Evolutionary conservation across 2,888 invertebrate species (phyloP), one percentile per base, ranked within the genome.

Genomic region (Aphelenchoides bicaudatus): DNA sequence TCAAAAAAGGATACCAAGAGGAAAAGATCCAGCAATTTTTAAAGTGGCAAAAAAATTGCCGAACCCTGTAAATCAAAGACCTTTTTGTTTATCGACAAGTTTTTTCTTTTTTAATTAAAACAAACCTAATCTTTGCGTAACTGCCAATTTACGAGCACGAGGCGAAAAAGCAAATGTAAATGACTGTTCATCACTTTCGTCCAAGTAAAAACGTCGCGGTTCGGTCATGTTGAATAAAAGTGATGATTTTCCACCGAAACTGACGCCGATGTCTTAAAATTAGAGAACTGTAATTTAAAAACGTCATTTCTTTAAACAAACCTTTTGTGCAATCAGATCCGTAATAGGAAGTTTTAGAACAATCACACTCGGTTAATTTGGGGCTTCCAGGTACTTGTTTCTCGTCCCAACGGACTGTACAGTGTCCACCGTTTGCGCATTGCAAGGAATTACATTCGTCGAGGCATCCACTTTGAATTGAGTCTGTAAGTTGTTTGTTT

Each of bases 371-470:
- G 1, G 70, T 70, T 38, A 61, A 57, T 13, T 38, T 50, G 19
- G 56, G 59, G n/a, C 62, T 53, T 21, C 31, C 25, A 28, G 70
- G 70, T 43, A 68, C 68, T 43, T 61, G 65, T 54, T 71, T 68
- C 29, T 47, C 25, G 13, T 57, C 62, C 75, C 74, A 75, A n/a
- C 60, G 66, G 13, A 72, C 69, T 1, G 70, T 61, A 39, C 75
- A 75, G 50, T 74, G 74, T 1, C 75, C 75, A 2, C 73, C 71
- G 50, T 75, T 72, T 6, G 63, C 30, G 58, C 75, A 75, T n/a
- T 59, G 25, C 27, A 74, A 38, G 6, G 62, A 23, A 2, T 65
- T 66, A 39, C 75, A 75, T 19, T 63, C 65, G 37, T 68, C 61
- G 25, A 68, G 61, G 53, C 75, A 75, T 4, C 73, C 73, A 19